Conservation (phyloP, 2,888 invertebrate genomes). For the Rotaria magnacalcarata region DNA sequence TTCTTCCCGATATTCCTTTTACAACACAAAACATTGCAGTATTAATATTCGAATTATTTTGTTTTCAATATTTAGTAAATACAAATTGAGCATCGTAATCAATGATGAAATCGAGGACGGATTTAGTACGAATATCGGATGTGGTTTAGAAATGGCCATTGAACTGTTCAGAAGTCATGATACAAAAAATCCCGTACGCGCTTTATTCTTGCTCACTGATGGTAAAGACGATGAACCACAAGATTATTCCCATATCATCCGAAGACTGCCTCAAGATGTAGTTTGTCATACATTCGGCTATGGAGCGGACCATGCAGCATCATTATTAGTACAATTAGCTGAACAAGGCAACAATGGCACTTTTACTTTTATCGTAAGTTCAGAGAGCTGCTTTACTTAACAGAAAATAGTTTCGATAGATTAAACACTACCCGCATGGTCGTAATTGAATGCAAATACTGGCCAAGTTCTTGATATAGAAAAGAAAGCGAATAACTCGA, state of each 20-base stretch:
- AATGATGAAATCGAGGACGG: not conserved
- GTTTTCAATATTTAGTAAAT: not conserved
- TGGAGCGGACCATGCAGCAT: not conserved
- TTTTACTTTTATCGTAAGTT: conserved; percentile 22
- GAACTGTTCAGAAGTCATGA: not conserved
- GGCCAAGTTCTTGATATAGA: no score
- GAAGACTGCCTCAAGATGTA: not conserved
- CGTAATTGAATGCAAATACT: no score
- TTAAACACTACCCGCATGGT: no score
- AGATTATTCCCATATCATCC: not conserved
- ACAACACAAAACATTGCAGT: no score
- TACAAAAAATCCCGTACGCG: not conserved
- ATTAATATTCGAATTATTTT: not conserved
- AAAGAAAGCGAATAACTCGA: no score
- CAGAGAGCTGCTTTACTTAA: not conserved
- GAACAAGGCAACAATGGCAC: not conserved
- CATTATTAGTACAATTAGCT: not conserved
- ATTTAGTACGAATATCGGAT: not conserved
- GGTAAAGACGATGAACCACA: not conserved
- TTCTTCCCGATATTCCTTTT: no score
- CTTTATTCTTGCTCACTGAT: conserved; percentile 10
- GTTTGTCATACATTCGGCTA: conserved; percentile 8
- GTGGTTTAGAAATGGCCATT: conserved; percentile 4
- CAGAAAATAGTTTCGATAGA: no score
- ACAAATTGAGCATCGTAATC: not conserved